These are phyloP conservation scores for Columbina picui DNA, from an alignment of 2,113 vertebrate species.

Conservation along the genomic window DNA sequence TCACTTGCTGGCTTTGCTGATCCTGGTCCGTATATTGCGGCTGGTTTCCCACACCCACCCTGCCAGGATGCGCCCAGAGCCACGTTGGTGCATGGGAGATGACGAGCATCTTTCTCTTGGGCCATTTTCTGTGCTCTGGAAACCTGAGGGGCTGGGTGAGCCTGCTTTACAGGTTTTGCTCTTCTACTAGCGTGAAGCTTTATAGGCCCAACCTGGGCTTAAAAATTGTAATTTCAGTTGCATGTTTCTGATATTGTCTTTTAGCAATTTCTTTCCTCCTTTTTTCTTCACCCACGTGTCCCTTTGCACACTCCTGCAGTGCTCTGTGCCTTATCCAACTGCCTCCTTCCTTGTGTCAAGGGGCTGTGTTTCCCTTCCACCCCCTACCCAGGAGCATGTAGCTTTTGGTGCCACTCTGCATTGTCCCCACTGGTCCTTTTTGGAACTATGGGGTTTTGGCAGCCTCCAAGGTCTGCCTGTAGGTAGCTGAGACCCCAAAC, in stretches of 20 bases:
- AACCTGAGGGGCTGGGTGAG: neutral
- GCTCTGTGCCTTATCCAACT: accelerated
- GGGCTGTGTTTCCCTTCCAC: neutral
- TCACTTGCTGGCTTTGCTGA: neutral
- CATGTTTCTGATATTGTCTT: neutral
- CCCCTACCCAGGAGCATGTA: neutral
- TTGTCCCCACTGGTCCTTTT: neutral
- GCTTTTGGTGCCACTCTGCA: neutral
- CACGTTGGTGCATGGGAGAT: accelerated
- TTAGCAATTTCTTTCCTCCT: accelerated
- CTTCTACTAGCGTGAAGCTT: neutral
- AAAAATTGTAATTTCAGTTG: neutral
- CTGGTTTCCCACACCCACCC: neutral
- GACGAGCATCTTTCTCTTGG: neutral
- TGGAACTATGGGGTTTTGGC: neutral
- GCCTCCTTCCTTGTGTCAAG: neutral
- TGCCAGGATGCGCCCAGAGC: accelerated
- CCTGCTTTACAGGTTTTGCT: neutral
- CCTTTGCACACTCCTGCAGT: accelerated
- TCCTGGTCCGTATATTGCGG: accelerated
- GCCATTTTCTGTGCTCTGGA: neutral
- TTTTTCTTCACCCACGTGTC: neutral
- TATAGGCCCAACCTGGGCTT: neutral
- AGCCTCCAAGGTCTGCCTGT: neutral
- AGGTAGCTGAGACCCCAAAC: neutral